Conservation (phyloP, 2,113 vertebrate species). For the Charadrius vociferus region DNA sequence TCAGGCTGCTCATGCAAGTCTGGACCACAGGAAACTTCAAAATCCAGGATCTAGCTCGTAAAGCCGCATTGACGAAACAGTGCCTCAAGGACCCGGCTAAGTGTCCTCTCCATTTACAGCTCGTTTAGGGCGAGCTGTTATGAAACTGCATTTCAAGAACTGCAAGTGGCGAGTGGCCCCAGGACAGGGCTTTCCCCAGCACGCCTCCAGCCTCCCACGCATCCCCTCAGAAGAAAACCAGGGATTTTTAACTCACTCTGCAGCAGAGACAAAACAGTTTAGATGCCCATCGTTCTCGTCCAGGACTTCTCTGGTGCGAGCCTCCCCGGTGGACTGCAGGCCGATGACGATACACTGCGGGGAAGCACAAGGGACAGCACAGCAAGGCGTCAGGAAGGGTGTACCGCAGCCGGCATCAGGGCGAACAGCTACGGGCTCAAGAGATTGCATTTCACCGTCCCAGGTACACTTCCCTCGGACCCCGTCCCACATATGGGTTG, state of each 20-base stretch:
- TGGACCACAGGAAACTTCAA: not conserved
- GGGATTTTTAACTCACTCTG: slow-evolving; percentile 70
- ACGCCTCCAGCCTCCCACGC: not conserved
- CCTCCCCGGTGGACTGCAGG: slow-evolving; percentile 96
- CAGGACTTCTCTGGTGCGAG: slow-evolving; percentile 93
- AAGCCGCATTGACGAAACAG: not conserved
- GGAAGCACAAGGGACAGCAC: not conserved
- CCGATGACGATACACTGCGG: slow-evolving; percentile 92
- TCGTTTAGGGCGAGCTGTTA: not conserved
- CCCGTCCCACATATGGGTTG: rapidly evolving
- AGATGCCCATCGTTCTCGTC: slow-evolving; percentile 93
- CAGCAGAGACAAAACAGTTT: slow-evolving; percentile 94
- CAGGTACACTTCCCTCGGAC: not conserved
- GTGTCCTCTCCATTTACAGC: not conserved
- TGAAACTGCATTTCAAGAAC: not conserved
- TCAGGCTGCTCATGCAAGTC: not conserved
- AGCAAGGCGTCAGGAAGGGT: not conserved
- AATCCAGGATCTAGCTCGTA: not conserved
- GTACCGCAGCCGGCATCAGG: not conserved
- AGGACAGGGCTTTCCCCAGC: not conserved
- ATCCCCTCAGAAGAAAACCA: not conserved
- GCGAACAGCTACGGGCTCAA: not conserved
- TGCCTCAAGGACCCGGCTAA: not conserved
- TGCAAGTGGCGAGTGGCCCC: not conserved
- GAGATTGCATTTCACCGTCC: not conserved